Evolutionary conservation across 2,113 vertebrate species (phyloP).

Genomic region (Plestiodon gilberti): DNA sequence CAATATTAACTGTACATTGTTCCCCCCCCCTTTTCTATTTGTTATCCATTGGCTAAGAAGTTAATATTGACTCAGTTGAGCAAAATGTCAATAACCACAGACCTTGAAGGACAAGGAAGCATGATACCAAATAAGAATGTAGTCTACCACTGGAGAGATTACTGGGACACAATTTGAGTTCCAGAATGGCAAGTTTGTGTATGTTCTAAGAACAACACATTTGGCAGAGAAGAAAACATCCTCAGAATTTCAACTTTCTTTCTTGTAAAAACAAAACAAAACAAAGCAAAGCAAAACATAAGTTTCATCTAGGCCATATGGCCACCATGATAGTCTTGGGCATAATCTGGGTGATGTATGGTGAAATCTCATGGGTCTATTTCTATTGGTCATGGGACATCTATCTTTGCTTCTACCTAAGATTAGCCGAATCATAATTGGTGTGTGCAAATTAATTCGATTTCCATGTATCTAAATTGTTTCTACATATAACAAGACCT

Average conservation of each 20-base stretch:
- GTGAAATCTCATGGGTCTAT: not conserved
- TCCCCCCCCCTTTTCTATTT: conserved; percentile 24
- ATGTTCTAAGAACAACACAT: not conserved
- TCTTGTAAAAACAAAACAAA: not conserved
- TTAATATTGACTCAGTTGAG: conserved; percentile 51
- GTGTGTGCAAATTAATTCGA: not conserved
- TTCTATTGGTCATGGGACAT: not conserved
- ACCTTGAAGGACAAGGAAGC: conserved; percentile 42
- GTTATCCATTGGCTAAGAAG: conserved; percentile 58
- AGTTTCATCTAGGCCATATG: not conserved
- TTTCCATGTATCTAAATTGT: not conserved
- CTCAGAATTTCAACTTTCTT: not conserved
- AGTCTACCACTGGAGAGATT: not conserved
- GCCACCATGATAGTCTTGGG: not conserved
- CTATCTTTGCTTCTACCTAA: not conserved
- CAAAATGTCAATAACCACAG: conserved; percentile 56
- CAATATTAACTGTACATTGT: conserved; percentile 51
- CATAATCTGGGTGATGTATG: not conserved
- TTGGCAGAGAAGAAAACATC: not conserved
- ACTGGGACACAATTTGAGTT: not conserved
- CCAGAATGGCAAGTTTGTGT: not conserved
- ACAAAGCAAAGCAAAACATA: too few relatives aligned
- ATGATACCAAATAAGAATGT: conserved; percentile 20
- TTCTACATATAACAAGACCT: not conserved
- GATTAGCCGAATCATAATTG: not conserved